Base-by-base conservation (phyloP, 92 coral and sea anemone species). In the Epizoanthus fatuus region DNA sequence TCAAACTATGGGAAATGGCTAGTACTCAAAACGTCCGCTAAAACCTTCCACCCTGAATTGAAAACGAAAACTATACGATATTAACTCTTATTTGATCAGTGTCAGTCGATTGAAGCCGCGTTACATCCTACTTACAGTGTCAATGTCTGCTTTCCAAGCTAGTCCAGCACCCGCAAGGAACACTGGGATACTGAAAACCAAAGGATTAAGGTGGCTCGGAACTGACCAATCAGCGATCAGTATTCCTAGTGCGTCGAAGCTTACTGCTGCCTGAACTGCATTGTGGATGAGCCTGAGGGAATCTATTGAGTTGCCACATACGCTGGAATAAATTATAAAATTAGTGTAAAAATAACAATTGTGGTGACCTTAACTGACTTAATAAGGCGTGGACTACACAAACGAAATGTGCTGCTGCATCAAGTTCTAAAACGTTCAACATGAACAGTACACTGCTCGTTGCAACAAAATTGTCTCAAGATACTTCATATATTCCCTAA, bases 181-280 rank as follows among this genome's bases (percentile, higher is more conserved):
- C 57, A 95, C 95, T 60, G 99, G 93, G 87, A 97, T 74, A 74
- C 99, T 97, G 81, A 91, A 77, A 12, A 72, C 91, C 52, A 91
- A 52, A 8, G 99, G 99, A 80, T 95, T 95, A 81, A 97, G 95
- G 87, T 95, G 98, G 91, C 98, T 98, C 88, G 96, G 95, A 8
- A 91, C 90, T 14, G 99, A 85, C 99, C 99, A 97, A 91, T 97
- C 99, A 89, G 98, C 90, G 58, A 94, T 32, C 73, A 97, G 95
- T 57, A 95, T 76, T 40, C 99, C 99, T 60, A 97, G 89, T 40
- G 98, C 98, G 69, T 86, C 93, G 64, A 91, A 95, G 22, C 84
- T 67, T 42, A 95, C 94, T n/a, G 98, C 99, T 17, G 97, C 75
- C 75, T 97, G 97, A 3, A 93, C 98, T 4, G 99, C 99, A 72